Conservation (phyloP, 2,113 vertebrate species). For the Calyptomena viridis region DNA sequence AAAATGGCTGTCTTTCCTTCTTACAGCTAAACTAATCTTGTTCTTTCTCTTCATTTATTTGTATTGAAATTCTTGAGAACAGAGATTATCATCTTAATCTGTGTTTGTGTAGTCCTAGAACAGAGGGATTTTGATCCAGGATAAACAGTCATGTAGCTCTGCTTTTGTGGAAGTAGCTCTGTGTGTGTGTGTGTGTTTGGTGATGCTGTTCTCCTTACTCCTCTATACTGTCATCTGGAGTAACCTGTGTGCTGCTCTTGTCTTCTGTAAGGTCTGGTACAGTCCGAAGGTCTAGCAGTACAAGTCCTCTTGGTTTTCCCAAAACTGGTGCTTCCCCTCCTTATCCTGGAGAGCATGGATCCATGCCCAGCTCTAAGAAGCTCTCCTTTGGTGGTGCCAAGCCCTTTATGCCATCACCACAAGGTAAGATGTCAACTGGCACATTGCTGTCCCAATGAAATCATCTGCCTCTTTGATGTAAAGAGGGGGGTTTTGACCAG, state of each 20-base stretch:
- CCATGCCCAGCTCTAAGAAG: slow-evolving; percentile 71
- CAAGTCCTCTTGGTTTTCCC: slow-evolving; percentile 72
- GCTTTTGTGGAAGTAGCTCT: background rate
- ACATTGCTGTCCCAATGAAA: background rate
- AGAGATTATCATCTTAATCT: background rate
- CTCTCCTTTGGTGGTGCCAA: slow-evolving; percentile 80
- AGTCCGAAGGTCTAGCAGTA: slow-evolving; percentile 73
- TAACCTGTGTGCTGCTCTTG: background rate
- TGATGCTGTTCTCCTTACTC: background rate
- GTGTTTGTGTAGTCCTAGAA: background rate
- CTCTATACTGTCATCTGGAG: background rate
- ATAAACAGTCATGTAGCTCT: background rate
- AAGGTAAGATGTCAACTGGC: slow-evolving; percentile 72
- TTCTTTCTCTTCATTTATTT: background rate
- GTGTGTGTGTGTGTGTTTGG: background rate
- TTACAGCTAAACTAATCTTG: accelerated
- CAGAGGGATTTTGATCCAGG: background rate
- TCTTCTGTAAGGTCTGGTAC: slow-evolving; percentile 71
- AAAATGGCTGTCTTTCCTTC: background rate
- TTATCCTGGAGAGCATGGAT: slow-evolving; percentile 69
- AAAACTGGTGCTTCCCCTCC: slow-evolving; percentile 81
- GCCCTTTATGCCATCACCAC: slow-evolving; percentile 81
- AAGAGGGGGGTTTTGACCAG: background rate
- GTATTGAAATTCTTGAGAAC: background rate
- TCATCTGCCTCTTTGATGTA: background rate